phyloP scores from a whole-genome alignment of 2,888 invertebrate genomes.

The Cheilosia vernalis region DNA sequence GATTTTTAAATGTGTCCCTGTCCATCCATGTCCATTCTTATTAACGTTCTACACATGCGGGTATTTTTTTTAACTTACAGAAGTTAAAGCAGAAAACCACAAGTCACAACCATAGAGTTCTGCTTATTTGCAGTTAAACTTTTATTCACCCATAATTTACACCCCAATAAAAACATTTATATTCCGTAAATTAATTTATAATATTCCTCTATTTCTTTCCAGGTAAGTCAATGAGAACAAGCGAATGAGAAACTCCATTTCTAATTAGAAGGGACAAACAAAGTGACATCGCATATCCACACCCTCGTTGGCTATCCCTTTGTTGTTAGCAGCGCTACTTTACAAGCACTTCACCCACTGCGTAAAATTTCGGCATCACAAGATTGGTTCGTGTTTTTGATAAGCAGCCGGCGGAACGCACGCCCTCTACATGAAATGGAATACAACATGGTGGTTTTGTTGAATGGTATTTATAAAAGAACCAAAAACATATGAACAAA shows the following conservation, averaged over 20 bases:
- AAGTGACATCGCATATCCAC: neutral
- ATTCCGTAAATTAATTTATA: neutral
- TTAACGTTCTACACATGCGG: no score
- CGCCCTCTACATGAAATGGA: conserved; percentile 58
- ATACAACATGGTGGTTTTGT: neutral
- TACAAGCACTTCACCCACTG: conserved; percentile 3
- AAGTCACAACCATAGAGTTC: no score
- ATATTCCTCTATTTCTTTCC: neutral
- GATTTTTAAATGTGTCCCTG: no score
- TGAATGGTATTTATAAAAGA: neutral
- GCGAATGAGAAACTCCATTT: neutral
- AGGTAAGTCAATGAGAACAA: conserved; percentile 19
- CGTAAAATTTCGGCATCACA: conserved; percentile 41
- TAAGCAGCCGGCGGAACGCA: conserved; percentile 50
- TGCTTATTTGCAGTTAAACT: no score
- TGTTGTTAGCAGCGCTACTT: conserved; percentile 40
- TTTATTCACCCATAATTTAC: no score
- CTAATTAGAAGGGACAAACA: neutral
- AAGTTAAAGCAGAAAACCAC: no score
- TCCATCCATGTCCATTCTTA: no score
- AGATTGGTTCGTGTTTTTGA: conserved; percentile 61
- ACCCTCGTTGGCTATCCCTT: neutral
- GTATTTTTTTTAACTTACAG: no score
- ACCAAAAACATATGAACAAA: no score
- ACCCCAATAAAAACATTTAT: no score